Evolutionary conservation across 2,797 vertebrate species (phyloP), one percentile per base, ranked within the genome.

Genomic region (Amniataba percoides): DNA sequence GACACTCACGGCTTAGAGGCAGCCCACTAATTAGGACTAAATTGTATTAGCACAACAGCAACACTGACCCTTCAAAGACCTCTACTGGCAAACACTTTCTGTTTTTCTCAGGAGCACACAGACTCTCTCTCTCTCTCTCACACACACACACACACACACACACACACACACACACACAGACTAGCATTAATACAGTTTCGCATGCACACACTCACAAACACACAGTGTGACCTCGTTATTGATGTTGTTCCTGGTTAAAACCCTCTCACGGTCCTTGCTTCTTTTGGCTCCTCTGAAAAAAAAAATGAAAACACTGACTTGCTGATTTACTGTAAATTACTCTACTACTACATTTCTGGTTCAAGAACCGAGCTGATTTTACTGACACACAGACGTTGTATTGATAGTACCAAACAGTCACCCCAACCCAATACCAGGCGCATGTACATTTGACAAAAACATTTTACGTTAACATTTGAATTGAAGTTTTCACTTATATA

Each of bases 21-120:
- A 81, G 67, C 27, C 59, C 15, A 74, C 86, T 92, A 91, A 93
- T 93, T 92, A 93, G 84, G 45, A 78, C 80, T 87, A 88, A 92
- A 91, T 71, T 83, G 87, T 84, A 77, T 88, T 84, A 88, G 69
- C 31, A 65, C 83, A 86, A 88, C 85, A 91, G 86, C 84, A 91
- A 77, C 69, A 23, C 39, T 85, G 89, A 90, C 87, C 89, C 72
- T 5, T 60, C 27, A 42, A 61, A 81, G 71, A 77, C 68, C 78
- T 25, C 43, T 8, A 52, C 60, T 16, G 13, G 4, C 55, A 40
- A 71, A 43, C 56, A 43, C 34, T 27, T 60, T 59, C 12, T 52
- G 23, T 39, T 63, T 71, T 57, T 19, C 69, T 55, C 31, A 56
- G 46, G 59, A 18, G 16, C 48, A 71, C 36, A 67, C 59, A 45